A percentile compares a stretch with the other conserved stretches of the same genome.
Conservation (phyloP, 1,140 invertebrate genomes). For the Adoxophyes honmai region DNA sequence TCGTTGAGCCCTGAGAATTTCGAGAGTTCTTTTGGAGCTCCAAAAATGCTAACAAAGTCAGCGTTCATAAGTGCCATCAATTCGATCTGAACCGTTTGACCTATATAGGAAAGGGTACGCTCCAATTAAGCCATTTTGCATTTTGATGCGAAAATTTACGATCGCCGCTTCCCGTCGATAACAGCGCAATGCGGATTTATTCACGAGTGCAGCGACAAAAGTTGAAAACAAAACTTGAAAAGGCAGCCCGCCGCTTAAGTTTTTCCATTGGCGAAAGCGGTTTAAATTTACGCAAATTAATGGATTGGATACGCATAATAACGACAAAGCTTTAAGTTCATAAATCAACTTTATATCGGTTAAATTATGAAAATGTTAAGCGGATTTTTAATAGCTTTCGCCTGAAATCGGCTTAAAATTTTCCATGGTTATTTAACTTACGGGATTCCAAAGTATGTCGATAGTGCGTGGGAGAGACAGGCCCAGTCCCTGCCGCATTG, state of each 20-base stretch:
- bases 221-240: slow-evolving; percentile 21
- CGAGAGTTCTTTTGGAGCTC: not conserved
- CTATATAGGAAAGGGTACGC: slow-evolving; percentile 66
- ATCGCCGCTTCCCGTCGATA: slow-evolving; percentile 54
- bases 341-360: no score
- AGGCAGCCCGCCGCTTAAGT: not conserved
- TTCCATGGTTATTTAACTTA: slow-evolving; percentile 38
- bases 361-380: no score
- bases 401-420: not conserved
- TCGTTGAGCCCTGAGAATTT: not conserved
- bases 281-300: no score
- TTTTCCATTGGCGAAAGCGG: no score
- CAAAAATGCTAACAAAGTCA: slow-evolving; percentile 37
- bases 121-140: slow-evolving; percentile 75
- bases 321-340: no score
- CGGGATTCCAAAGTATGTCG: slow-evolving; percentile 92
- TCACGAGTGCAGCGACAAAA: slow-evolving; percentile 32
- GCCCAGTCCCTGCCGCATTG: slow-evolving; percentile 91
- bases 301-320: no score
- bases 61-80: slow-evolving; percentile 60
- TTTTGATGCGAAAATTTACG: slow-evolving; percentile 73
- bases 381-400: no score
- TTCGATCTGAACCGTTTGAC: slow-evolving; percentile 71
- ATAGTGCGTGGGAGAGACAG: slow-evolving; percentile 84
- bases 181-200: slow-evolving; percentile 36